phyloP scores from a whole-genome alignment of 2,888 invertebrate genomes.

The Auanema sp. region DNA sequence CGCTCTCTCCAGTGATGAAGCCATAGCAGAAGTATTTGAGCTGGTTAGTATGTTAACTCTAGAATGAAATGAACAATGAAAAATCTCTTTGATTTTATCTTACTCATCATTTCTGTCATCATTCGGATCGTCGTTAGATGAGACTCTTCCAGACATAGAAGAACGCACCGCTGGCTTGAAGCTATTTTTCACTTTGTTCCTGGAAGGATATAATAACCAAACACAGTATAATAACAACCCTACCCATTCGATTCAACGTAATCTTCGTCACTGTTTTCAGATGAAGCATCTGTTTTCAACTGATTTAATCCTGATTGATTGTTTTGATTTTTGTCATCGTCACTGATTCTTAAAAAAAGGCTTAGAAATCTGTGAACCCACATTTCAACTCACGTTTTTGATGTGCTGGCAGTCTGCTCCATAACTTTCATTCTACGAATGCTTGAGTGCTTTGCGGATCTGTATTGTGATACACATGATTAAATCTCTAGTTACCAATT shows the following conservation, averaged over 20 bases:
- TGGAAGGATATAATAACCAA: too few species aligned
- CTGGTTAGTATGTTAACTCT: too few species aligned
- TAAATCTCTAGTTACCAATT: too few species aligned
- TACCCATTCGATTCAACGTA: slow-evolving; percentile 32
- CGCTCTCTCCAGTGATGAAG: slow-evolving; percentile 54
- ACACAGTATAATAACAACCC: not conserved
- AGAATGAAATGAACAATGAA: slow-evolving; percentile 20
- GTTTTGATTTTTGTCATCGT: not conserved
- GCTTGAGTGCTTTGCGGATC: too few species aligned
- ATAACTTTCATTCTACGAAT: too few species aligned
- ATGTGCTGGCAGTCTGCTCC: too few species aligned
- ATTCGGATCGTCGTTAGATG: not conserved
- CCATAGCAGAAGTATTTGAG: slow-evolving; percentile 44
- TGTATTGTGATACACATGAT: too few species aligned
- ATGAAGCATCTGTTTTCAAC: slow-evolving; percentile 16
- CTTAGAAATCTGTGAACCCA: too few species aligned
- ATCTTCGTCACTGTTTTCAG: slow-evolving; percentile 21
- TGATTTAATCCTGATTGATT: slow-evolving; percentile 7
- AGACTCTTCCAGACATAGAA: slow-evolving; percentile 23
- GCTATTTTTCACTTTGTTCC: slow-evolving; percentile 16
- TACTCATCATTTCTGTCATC: slow-evolving; percentile 9
- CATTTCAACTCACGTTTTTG: too few species aligned
- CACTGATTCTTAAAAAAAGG: too few species aligned
- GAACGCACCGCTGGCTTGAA: slow-evolving; percentile 26
- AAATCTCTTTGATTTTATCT: slow-evolving; percentile 5